Percentiles rank a stretch among this genome's conserved stretches.
Evolutionary conservation across 2,797 vertebrate genomes (phyloP).

Genomic region (Thamnophis elegans): DNA sequence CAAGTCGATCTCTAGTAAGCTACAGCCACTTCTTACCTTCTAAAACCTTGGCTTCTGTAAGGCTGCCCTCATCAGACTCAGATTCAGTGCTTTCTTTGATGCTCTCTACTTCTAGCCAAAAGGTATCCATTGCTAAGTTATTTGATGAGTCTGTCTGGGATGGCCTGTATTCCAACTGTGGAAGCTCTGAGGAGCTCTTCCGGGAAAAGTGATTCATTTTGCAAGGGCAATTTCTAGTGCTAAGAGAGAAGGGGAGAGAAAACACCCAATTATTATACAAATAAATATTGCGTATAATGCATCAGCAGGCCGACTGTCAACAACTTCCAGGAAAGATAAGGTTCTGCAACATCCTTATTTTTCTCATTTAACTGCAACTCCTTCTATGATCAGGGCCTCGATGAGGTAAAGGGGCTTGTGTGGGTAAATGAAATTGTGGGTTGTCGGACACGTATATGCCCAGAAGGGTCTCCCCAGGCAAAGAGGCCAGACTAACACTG

Average conservation of each 20-base stretch:
- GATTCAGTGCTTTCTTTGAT: slow-evolving; percentile 79
- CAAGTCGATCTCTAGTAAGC: slow-evolving; percentile 34
- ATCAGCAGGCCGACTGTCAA: not conserved
- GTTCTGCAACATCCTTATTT: slow-evolving; percentile 14
- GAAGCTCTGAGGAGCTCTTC: slow-evolving; percentile 70
- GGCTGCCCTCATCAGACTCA: slow-evolving; percentile 73
- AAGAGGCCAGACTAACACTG: not conserved
- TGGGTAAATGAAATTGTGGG: not conserved
- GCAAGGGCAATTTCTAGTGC: slow-evolving; percentile 70
- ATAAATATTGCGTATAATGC: accelerated
- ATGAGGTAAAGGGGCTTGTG: not conserved
- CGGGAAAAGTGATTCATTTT: slow-evolving; percentile 80
- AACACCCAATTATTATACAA: not conserved
- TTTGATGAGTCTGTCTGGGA: slow-evolving; percentile 74
- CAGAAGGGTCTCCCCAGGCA: not conserved
- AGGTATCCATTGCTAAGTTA: slow-evolving; percentile 83
- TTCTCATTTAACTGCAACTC: not conserved
- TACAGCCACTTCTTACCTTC: slow-evolving; percentile 74
- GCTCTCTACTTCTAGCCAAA: slow-evolving; percentile 88
- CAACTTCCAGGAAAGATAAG: slow-evolving; percentile 20
- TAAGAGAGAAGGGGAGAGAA: slow-evolving; percentile 44
- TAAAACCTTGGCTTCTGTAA: slow-evolving; percentile 78
- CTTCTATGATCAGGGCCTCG: not conserved
- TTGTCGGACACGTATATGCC: not conserved
- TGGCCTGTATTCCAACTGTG: slow-evolving; percentile 62